Evolutionary conservation across 2,888 invertebrate species (phyloP).

Genomic region (Xanthostigma xanthostigma): DNA sequence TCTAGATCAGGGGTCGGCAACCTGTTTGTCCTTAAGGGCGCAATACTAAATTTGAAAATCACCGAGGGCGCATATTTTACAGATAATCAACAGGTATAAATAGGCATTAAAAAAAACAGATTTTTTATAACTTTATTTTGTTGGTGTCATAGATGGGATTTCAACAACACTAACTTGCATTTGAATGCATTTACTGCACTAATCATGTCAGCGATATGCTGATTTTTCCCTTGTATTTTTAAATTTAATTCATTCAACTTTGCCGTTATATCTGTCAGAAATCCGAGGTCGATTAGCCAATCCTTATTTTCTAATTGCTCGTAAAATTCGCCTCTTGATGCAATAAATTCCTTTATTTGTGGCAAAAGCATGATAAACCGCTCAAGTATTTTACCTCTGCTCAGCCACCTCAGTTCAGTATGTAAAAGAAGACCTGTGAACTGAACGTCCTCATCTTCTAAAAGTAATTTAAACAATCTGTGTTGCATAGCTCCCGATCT

Average conservation of each 20-base stretch:
- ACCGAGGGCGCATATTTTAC: no score
- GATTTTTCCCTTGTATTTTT: slow-evolving; percentile 11
- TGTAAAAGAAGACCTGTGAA: slow-evolving; percentile 9
- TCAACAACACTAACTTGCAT: slow-evolving; percentile 11
- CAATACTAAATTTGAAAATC: no score
- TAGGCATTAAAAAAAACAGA: no score
- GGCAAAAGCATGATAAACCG: slow-evolving; percentile 10
- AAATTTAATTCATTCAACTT: slow-evolving; percentile 13
- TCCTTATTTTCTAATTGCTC: slow-evolving; percentile 9
- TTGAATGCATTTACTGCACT: slow-evolving; percentile 12
- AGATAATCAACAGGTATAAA: no score
- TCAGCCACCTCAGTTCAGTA: slow-evolving; percentile 12
- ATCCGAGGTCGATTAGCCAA: slow-evolving; percentile 13
- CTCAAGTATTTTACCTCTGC: slow-evolving; percentile 10
- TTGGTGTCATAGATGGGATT: slow-evolving; percentile 12
- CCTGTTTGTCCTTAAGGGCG: no score
- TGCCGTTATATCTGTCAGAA: slow-evolving; percentile 12
- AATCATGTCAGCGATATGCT: slow-evolving; percentile 10
- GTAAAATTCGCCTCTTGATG: slow-evolving; percentile 9
- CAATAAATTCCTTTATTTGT: slow-evolving; percentile 10
- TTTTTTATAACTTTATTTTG: no score
- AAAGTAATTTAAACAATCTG: slow-evolving; percentile 9
- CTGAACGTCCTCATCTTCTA: slow-evolving; percentile 12
- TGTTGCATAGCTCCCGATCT: slow-evolving; percentile 10
- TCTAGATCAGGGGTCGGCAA: no score